Conservation (phyloP, 37 sponge, comb jelly and placozoan species). For the Oscarella lobularis region DNA sequence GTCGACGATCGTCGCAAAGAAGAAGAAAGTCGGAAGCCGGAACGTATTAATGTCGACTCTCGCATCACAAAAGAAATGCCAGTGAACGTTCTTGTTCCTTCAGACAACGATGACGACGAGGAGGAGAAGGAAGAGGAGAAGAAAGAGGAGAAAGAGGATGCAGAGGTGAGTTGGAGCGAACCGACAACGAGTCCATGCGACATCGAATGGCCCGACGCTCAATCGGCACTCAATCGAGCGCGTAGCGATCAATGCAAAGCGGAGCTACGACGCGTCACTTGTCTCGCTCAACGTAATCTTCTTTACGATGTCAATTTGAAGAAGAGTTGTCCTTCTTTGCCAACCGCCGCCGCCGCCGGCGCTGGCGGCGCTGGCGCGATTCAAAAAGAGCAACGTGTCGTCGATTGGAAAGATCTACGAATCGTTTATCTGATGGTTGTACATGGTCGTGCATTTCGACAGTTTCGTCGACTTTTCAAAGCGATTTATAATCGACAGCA, state of each 20-base stretch:
- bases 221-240: conserved; percentile 62
- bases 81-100: no score
- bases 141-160: conserved; percentile 6
- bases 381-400: conserved; percentile 7
- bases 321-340: conserved; percentile 33
- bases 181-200: conserved; percentile 11
- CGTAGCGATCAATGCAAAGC: conserved; percentile 41
- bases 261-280: conserved; percentile 45
- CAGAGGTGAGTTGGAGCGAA: not conserved
- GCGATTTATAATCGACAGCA: conserved; percentile 77
- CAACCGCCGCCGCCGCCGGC: no score
- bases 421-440: conserved; percentile 65
- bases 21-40: no score
- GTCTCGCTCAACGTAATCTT: conserved; percentile 20
- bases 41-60: no score
- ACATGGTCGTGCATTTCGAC: conserved; percentile 73
- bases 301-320: conserved; percentile 37
- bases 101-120: not conserved
- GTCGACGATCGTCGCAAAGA: no score
- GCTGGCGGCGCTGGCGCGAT: not conserved
- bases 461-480: conserved; percentile 69
- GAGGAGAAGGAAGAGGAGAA: not conserved
- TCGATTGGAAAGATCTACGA: no score
- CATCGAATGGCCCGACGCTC: conserved; percentile 36
- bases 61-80: no score